Evolutionary conservation across 2,113 vertebrate species (phyloP).

Genomic region (Caranx melampygus): DNA sequence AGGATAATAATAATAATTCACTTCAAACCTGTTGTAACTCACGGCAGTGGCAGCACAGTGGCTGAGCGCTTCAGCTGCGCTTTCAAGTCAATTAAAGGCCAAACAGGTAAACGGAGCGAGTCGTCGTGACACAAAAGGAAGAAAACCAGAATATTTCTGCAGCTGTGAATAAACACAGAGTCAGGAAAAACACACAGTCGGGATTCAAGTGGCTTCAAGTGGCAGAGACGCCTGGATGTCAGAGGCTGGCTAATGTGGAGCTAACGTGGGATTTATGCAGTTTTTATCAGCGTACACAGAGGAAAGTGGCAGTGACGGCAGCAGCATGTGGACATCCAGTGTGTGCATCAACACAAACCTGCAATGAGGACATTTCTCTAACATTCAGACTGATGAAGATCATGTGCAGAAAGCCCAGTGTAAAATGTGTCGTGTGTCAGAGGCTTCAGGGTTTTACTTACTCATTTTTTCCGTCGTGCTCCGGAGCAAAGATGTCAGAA

Average conservation of each 20-base stretch:
- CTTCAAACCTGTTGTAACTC: too few relatives aligned
- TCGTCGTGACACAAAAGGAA: too few relatives aligned
- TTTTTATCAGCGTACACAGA: not conserved
- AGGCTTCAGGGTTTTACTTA: slow-evolving; percentile 55
- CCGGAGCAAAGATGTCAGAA: slow-evolving; percentile 77
- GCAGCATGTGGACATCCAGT: not conserved
- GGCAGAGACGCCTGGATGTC: not conserved
- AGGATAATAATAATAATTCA: too few relatives aligned
- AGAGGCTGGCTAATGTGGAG: not conserved
- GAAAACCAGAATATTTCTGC: too few relatives aligned
- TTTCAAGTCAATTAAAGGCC: too few relatives aligned
- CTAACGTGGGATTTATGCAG: not conserved
- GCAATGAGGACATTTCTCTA: not conserved
- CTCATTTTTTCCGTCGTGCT: slow-evolving; percentile 45
- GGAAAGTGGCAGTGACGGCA: not conserved
- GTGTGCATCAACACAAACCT: not conserved
- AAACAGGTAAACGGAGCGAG: too few relatives aligned
- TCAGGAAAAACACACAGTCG: not conserved
- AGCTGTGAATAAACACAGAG: too few relatives aligned
- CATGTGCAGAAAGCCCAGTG: not conserved
- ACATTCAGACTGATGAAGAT: not conserved
- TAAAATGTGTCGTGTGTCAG: too few relatives aligned
- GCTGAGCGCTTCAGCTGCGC: too few relatives aligned
- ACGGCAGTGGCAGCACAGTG: too few relatives aligned
- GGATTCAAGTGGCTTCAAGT: not conserved